Evolutionary conservation across 2,797 vertebrate species (phyloP).

Genomic region (Podarcis siculus): DNA sequence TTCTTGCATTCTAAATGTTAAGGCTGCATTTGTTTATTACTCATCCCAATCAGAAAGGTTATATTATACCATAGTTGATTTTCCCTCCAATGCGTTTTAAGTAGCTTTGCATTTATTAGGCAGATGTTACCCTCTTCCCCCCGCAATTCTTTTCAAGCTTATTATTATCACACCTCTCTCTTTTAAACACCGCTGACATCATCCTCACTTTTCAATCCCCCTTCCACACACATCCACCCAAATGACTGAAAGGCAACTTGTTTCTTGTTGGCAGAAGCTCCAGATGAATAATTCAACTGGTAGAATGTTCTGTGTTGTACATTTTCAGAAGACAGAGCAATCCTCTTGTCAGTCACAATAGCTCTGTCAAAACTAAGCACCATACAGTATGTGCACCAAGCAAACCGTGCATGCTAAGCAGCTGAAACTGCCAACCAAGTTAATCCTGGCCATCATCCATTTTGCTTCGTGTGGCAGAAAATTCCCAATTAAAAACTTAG

Average conservation of each 20-base stretch:
- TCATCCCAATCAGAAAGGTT: constrained; percentile 32
- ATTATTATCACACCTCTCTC: constrained; percentile 55
- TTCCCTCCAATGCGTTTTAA: constrained; percentile 33
- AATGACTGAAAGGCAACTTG: constrained; percentile 64
- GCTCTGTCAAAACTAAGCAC: constrained; percentile 59
- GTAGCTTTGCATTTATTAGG: constrained; percentile 65
- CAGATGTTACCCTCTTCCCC: constrained; percentile 26
- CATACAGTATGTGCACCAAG: constrained; percentile 51
- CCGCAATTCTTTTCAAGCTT: constrained; percentile 52
- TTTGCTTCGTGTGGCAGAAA: constrained; percentile 70
- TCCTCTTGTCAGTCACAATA: constrained; percentile 71
- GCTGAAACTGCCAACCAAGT: constrained; percentile 67
- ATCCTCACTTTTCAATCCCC: constrained; percentile 37
- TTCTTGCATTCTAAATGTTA: constrained; percentile 42
- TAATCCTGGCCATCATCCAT: constrained; percentile 65
- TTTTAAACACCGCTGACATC: constrained; percentile 62
- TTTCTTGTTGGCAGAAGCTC: constrained; percentile 65
- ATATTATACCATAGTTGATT: constrained; percentile 6
- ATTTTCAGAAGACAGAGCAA: constrained; percentile 71
- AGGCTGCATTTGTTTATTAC: constrained; percentile 2
- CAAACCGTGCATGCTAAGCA: constrained; percentile 50
- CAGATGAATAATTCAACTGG: constrained; percentile 78
- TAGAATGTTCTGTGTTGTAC: constrained; percentile 68
- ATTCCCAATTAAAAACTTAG: constrained; percentile 65
- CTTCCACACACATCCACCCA: constrained; percentile 14